Conservation (phyloP, 1,140 invertebrate genomes). For the Arion vulgaris region DNA sequence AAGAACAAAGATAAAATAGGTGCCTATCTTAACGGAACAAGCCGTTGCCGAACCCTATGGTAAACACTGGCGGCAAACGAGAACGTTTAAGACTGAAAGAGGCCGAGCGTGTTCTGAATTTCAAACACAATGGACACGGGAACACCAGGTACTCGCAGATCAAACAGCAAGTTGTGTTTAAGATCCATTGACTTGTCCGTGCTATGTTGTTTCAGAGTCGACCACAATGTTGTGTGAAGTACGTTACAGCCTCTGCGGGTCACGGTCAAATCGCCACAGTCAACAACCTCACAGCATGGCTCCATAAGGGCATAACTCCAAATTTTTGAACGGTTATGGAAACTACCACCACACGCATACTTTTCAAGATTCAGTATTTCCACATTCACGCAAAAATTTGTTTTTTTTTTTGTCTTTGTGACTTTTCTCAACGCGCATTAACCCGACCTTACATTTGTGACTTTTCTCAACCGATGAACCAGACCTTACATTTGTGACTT, state of each 20-base stretch:
- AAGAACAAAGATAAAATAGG: neutral
- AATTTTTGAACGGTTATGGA: neutral
- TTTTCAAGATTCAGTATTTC: too few relatives aligned
- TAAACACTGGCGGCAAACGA: neutral
- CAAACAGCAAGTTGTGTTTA: neutral
- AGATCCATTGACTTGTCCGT: neutral
- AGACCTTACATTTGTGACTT: too few relatives aligned
- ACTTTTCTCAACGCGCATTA: too few relatives aligned
- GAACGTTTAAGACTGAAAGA: neutral
- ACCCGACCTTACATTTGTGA: too few relatives aligned
- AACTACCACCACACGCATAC: too few relatives aligned
- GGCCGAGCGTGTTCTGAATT: neutral
- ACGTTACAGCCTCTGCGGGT: neutral
- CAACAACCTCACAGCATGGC: neutral
- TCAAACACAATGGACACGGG: conserved; percentile 7
- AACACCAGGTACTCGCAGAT: neutral
- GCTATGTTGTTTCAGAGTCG: neutral
- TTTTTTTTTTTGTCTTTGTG: too few relatives aligned
- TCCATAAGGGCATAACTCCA: neutral
- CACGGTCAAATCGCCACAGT: neutral
- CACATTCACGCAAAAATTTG: too few relatives aligned
- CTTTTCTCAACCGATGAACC: too few relatives aligned
- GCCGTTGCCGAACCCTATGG: neutral
- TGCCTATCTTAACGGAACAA: neutral
- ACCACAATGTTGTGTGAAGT: neutral